Evolutionary conservation across 2,888 invertebrate genomes (phyloP), one percentile per base, ranked within the genome.

Genomic region (Pemphredon lugubris): DNA sequence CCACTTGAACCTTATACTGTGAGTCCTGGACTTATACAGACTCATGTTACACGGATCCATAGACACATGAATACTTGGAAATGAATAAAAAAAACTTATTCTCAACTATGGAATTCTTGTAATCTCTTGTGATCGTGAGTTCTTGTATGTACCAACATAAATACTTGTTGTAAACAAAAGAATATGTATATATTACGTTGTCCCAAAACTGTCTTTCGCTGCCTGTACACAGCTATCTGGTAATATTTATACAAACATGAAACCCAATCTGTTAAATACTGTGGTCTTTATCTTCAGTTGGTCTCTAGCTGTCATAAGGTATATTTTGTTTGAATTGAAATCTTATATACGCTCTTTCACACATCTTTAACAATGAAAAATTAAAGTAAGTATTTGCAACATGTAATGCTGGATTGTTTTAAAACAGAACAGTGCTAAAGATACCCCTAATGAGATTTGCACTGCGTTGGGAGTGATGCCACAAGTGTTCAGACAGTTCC

Each of bases 371-470:
- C 32, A 20, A 34, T 18, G n/a, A 23, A 45, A 5, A 45, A 13
- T 14, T 6, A 45, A 45, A 45, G n/a, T 21, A 21, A 45, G 26
- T 23, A 45, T 45, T 45, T 45, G 45, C 21, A 23, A 5, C 45
- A 45, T 45, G 45, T 45, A 11, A 45, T 45, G 45, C 26, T 45
- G 2, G 23, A 45, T 45, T 45, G 45, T 13, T 45, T 45, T 45
- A 45, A 45, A 45, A 45, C 20, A 45, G 23, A 45, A 45, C 21
- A 45, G 45, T 45, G 11, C 45, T 11, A 45, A 45, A 5, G 45
- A 45, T 13, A 45, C 45, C 2, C 6, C 3, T 21, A 4, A 23
- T 21, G 26, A 53, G 23, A 40, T 53, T 39, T 13, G 23, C 16
- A 6, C 7, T 53, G 39, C 23, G 23, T n/a, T 4, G 14, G 40